Conservation (phyloP, 1,140 invertebrate species). For the Hycleus phaleratus region DNA sequence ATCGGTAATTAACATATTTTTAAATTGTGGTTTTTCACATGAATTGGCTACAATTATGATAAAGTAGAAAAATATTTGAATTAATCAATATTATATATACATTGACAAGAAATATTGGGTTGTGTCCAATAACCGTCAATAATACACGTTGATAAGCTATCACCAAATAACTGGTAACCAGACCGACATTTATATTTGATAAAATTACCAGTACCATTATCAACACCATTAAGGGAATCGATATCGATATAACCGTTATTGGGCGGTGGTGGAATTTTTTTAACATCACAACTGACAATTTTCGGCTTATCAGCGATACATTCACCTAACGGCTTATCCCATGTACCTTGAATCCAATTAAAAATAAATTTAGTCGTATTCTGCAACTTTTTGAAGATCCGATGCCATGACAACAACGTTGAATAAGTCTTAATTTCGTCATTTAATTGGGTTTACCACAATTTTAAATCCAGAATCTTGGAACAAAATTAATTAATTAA, state of each 20-base stretch:
- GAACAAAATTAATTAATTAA: too few species aligned
- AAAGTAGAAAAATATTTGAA: not conserved
- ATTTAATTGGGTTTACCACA: too few species aligned
- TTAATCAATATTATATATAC: constrained; percentile 19
- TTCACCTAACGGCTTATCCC: constrained; percentile 43
- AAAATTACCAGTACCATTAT: constrained; percentile 25
- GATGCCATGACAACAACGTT: too few species aligned
- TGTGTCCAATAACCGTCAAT: constrained; percentile 44
- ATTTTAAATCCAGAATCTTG: too few species aligned
- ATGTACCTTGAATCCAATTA: constrained; percentile 25
- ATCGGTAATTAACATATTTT: constrained; percentile 22
- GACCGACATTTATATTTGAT: constrained; percentile 41
- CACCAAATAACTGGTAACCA: constrained; percentile 40
- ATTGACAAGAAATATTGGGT: constrained; percentile 39
- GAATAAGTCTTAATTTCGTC: too few species aligned
- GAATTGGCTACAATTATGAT: constrained; percentile 30
- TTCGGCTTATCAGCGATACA: constrained; percentile 1
- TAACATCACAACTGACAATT: constrained; percentile 22
- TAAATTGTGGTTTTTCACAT: constrained; percentile 35
- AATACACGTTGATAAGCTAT: constrained; percentile 38
- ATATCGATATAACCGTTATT: constrained; percentile 38
- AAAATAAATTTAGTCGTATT: too few species aligned
- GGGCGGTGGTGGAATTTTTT: constrained; percentile 35
- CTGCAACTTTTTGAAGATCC: too few species aligned
- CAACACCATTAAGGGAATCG: constrained; percentile 25